These are phyloP conservation scores for Cirrhinus mrigala DNA, from an alignment of 2,797 vertebrate species.

Conservation along the genomic window DNA sequence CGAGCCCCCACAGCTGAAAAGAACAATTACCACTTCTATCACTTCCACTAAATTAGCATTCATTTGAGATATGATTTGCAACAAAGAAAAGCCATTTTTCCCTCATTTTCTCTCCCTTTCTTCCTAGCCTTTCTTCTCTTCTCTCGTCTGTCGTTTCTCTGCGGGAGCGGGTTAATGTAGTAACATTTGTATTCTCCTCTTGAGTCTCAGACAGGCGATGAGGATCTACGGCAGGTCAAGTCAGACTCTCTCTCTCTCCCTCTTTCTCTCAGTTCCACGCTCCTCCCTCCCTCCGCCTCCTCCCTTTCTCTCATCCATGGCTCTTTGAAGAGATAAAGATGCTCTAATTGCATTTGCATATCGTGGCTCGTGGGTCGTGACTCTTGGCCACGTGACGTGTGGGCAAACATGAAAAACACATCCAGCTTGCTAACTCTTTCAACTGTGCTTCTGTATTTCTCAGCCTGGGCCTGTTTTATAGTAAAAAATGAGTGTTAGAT, in stretches of 20 bases:
- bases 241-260: conserved; percentile 66
- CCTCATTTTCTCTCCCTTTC: conserved; percentile 51
- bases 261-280: conserved; percentile 35
- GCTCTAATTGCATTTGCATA: conserved; percentile 80
- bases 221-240: conserved; percentile 74
- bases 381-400: conserved; percentile 52
- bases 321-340: conserved; percentile 79
- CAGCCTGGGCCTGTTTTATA: neutral
- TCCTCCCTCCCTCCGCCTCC: conserved; percentile 33
- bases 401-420: conserved; percentile 53
- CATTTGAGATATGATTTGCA: conserved; percentile 66
- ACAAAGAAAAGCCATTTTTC: conserved; percentile 63
- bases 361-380: conserved; percentile 62
- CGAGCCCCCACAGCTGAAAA: conserved; percentile 58
- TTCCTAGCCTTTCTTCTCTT: conserved; percentile 56
- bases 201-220: conserved; percentile 62
- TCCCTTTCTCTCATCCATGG: conserved; percentile 67
- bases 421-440: conserved; percentile 28
- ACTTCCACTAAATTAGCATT: conserved; percentile 65
- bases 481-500: neutral
- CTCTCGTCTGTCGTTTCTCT: conserved; percentile 54
- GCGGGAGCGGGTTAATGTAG: conserved; percentile 66
- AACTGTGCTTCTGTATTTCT: conserved; percentile 12
- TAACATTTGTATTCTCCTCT: conserved; percentile 75
- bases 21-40: conserved; percentile 68